phyloP scores from a whole-genome alignment of 2,888 invertebrate species.

The Eueremaeus valkanovi region DNA sequence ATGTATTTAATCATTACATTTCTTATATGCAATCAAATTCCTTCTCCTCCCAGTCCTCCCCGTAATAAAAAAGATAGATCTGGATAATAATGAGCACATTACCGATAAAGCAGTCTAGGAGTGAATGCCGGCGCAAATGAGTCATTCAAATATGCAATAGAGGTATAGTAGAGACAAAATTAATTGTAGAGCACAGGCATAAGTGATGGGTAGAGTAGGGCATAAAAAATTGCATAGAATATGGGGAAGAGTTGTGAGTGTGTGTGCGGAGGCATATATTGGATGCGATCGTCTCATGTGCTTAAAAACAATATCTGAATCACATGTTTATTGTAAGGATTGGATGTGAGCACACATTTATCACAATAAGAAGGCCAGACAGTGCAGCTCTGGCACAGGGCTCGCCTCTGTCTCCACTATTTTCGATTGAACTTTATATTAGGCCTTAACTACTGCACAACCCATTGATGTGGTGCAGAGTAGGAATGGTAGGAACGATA shows the following conservation, averaged over 20 bases:
- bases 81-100: constrained; percentile 9
- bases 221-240: constrained; percentile 9
- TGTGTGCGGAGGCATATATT: neutral
- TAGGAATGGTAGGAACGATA: neutral
- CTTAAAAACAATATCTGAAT: constrained; percentile 21
- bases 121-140: neutral
- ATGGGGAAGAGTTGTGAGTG: neutral
- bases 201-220: neutral
- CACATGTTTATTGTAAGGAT: constrained; percentile 22
- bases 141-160: neutral
- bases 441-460: neutral
- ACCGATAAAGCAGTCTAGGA: neutral
- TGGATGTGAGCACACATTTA: constrained; percentile 18
- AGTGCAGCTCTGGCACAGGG: neutral
- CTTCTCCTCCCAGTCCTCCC: neutral
- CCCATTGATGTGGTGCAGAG: constrained; percentile 14
- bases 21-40: constrained; percentile 28
- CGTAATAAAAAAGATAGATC: constrained; percentile 1
- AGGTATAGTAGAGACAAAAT: neutral
- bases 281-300: neutral
- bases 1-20: constrained; percentile 22
- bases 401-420: too few relatives aligned
- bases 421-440: constrained; percentile 19
- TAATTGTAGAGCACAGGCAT: neutral
- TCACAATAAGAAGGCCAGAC: constrained; percentile 20